A percentile compares a stretch with the other conserved stretches of the same genome.
Conservation (phyloP, 1,140 invertebrate genomes). For the Nixonia krombeini region DNA sequence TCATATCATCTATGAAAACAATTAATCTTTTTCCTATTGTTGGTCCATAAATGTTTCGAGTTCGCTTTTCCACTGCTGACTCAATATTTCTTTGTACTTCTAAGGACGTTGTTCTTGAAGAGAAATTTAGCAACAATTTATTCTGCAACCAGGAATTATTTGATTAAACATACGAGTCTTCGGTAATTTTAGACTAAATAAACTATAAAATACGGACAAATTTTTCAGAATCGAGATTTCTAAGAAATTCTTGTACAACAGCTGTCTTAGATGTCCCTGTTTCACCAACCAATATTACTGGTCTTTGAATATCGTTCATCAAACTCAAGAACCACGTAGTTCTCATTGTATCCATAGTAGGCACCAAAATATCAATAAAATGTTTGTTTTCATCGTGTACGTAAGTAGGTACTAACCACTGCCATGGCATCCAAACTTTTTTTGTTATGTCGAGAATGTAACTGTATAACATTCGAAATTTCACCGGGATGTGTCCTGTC, state of each 20-base stretch:
- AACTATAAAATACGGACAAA: constrained; percentile 84
- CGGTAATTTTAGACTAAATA: too few relatives aligned
- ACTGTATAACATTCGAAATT: constrained; percentile 81
- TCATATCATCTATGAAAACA: constrained; percentile 94
- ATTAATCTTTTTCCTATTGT: constrained; percentile 88
- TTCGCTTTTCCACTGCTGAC: constrained; percentile 88
- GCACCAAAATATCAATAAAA: constrained; percentile 89
- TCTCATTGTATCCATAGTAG: constrained; percentile 87
- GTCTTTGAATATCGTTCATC: constrained; percentile 84
- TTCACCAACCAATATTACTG: constrained; percentile 88
- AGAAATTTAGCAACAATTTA: constrained; percentile 89
- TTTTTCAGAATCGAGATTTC: constrained; percentile 77
- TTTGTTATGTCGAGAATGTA: constrained; percentile 82
- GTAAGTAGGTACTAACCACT: constrained; percentile 82
- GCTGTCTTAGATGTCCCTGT: constrained; percentile 93
- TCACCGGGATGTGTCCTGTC: constrained; percentile 78
- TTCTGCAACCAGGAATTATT: too few relatives aligned
- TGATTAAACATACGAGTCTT: too few relatives aligned
- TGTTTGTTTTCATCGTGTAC: constrained; percentile 78
- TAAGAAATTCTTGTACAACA: constrained; percentile 85
- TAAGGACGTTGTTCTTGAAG: constrained; percentile 88
- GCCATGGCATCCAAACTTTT: constrained; percentile 89
- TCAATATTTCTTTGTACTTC: constrained; percentile 91
- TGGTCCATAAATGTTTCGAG: constrained; percentile 90
- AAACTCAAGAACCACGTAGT: constrained; percentile 83